These are phyloP conservation scores for Petrocephalus sullivani DNA, from an alignment of 2,797 vertebrate genomes.

Conservation along the genomic window DNA sequence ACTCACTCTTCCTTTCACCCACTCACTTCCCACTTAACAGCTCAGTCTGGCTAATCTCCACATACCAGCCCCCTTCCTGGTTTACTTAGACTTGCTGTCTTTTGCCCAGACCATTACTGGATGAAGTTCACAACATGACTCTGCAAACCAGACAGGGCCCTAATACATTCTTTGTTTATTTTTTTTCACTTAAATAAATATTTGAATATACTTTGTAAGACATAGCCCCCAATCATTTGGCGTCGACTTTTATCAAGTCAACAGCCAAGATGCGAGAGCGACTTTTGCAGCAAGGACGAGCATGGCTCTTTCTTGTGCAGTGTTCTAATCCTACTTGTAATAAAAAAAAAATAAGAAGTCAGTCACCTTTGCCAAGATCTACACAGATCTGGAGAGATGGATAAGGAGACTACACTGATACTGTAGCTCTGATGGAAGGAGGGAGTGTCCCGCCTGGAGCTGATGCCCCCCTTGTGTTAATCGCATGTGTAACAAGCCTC, in stretches of 20 bases:
- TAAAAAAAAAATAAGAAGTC: background rate
- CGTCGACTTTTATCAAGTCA: background rate
- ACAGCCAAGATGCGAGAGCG: background rate
- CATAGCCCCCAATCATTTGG: background rate
- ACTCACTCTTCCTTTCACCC: background rate
- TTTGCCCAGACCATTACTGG: background rate
- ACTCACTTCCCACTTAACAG: background rate
- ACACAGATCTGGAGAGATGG: background rate
- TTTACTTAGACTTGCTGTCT: background rate
- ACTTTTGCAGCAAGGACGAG: background rate
- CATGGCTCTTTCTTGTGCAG: background rate
- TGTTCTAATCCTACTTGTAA: background rate
- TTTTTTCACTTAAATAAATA: background rate
- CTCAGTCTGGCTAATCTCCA: background rate
- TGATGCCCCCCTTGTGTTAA: background rate
- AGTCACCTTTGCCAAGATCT: background rate
- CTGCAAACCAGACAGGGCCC: background rate
- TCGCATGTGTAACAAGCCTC: background rate
- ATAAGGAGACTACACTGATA: background rate
- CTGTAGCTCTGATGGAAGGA: background rate
- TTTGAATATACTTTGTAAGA: background rate
- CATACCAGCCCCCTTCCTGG: background rate
- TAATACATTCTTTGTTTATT: background rate
- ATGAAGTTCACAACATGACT: constrained; percentile 6
- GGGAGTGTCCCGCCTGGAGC: background rate